phyloP scores from a whole-genome alignment of 2,797 vertebrate species.

The Gastrophryne carolinensis region DNA sequence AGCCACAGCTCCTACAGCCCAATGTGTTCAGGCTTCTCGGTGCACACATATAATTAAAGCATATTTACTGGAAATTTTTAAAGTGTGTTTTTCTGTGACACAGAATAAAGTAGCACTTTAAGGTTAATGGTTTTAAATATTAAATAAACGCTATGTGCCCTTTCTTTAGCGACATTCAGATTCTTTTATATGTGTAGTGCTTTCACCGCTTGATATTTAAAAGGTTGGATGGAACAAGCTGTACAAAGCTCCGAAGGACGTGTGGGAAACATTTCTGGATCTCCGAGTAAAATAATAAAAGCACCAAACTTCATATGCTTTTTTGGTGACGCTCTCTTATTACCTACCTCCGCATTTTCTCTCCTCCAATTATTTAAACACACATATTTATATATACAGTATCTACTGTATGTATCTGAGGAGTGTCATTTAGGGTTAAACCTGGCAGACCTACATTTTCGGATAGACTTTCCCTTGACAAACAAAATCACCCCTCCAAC shows the following conservation, averaged over 20 bases:
- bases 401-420: background rate
- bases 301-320: constrained; percentile 16
- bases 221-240: constrained; percentile 44
- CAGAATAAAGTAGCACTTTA: background rate
- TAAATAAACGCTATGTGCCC: constrained; percentile 21
- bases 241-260: constrained; percentile 16
- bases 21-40: too few species aligned
- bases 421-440: too few species aligned
- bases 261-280: constrained; percentile 16
- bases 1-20: too few species aligned
- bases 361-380: too few species aligned
- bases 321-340: background rate
- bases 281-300: constrained; percentile 33
- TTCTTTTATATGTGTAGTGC: constrained; percentile 36
- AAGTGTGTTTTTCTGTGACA: background rate
- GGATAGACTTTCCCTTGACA: too few species aligned
- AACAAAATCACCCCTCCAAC: too few species aligned
- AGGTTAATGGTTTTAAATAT: constrained; percentile 23
- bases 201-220: constrained; percentile 38
- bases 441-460: too few species aligned
- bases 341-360: background rate
- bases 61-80: background rate
- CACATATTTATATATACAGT: too few species aligned
- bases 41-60: background rate
- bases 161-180: constrained; percentile 2